Base-by-base conservation (phyloP, 2,797 vertebrate genomes). In the Tiaroga cobitis region DNA sequence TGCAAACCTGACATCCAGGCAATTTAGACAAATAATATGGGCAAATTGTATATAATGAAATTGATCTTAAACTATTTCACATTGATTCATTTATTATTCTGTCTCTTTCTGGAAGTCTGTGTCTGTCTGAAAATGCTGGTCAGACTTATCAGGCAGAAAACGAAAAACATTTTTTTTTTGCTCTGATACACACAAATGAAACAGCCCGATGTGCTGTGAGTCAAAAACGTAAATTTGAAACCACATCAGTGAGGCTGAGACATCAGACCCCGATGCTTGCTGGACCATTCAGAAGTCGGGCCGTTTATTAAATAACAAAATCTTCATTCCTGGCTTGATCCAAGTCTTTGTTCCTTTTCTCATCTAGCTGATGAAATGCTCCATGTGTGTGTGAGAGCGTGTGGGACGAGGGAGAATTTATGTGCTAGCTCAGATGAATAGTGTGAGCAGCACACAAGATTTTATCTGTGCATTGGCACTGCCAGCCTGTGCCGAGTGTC, bases 391-490 rank as follows among this genome's bases (percentile, higher is more conserved):
- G 68, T 41, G 70, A 43, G 82, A 74, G 79, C 29, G 61, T 63
- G 78, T 73, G 68, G 54, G 73, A 46, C 26, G 11, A 91, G 87
- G 89, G 92, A 92, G 92, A 91, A 91, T 93, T 93, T 93, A 93
- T 93, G 92, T 91, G 91, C 86, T 92, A 86, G 89, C 90, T 90
- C 91, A 90, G 85, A 68, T 70, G 78, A 85, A 93, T 89, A 91
- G 84, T 85, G 87, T 92, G 92, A 93, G 92, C 89, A 90, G 91
- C 93, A 29, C 59, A 51, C 95, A 95, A 94, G 95, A 96, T 96
- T 96, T 95, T 94, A 96, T 98, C 96, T 96, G 96, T 95, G 96
- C 95, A 95, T 93, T 85, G 51, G 94, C 92, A 95, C 92, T 96
- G 96, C 94, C 96, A 96, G 93, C 94, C 95, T 97, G 94, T 91